Evolutionary conservation across 2,888 invertebrate genomes (phyloP), one percentile per base, ranked within the genome.

Genomic region (Hirtodrosophila alboralis): DNA sequence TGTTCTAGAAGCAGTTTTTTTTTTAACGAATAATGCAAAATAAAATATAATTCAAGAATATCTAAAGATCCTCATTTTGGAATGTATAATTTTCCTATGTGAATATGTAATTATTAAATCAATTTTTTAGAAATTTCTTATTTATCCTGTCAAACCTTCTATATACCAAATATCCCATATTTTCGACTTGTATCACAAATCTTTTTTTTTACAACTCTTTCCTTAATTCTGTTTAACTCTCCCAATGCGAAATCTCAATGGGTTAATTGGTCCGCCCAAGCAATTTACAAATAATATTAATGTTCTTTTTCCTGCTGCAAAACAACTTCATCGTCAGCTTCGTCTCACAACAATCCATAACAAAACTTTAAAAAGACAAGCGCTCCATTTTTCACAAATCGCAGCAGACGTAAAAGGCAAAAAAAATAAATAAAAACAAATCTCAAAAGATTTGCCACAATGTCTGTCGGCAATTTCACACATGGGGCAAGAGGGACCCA

Each of bases 401-500:
- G 44, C 54, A 36, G 28, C 43, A 37, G 33, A 53, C 23, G 23
- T 8, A 28, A 40, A 40, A 7, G 47, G 38, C 48, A 49, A 28
- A n/a, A n/a, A n/a, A n/a, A n/a, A n/a, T n/a, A n/a, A n/a, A n/a
- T n/a, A n/a, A n/a, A n/a, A 14, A n/a, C 47, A 56, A 60, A 48
- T 38, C 13, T 56, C 13, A 21, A 23, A 10, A 47, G 61, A 66
- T 36, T 70, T 51, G 53, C 58, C 40, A n/a, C 43, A 41, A 31
- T 33, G 53, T 65, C 63, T 69, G 75, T 67, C 75, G 73, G 74
- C 70, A 38, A 81, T 70, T 78, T 78, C 75, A 81, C 78, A 78
- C 75, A 81, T 68, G 72, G 53, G 68, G 81, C 54, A 38, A 66
- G 58, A n/a, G n/a, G n/a, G n/a, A 44, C 57, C 63, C 58, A 47